Percentiles rank a stretch among this genome's conserved stretches.
These are phyloP conservation scores for Spodoptera frugiperda DNA, from an alignment of 1,140 invertebrate species.

Conservation along the genomic window DNA sequence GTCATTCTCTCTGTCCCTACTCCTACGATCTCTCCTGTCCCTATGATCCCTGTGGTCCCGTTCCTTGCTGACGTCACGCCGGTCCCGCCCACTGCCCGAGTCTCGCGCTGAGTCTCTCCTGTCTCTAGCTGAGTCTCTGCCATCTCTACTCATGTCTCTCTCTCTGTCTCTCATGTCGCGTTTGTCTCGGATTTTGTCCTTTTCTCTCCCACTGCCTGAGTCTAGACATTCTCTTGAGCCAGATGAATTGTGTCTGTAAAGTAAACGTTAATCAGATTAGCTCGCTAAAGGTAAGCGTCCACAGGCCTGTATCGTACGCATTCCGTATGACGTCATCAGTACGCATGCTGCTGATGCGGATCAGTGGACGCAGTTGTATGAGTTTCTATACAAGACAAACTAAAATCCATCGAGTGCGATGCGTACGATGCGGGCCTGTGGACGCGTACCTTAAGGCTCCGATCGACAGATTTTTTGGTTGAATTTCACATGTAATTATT, in stretches of 20 bases:
- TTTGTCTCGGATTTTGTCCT: slow-evolving; percentile 78
- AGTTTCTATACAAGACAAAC: too few species aligned
- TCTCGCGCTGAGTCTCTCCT: slow-evolving; percentile 81
- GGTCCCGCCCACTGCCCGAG: slow-evolving; percentile 79
- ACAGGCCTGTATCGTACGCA: too few species aligned
- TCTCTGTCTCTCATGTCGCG: slow-evolving; percentile 76
- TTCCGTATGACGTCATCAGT: too few species aligned
- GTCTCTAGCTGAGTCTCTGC: slow-evolving; percentile 78
- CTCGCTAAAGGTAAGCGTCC: too few species aligned
- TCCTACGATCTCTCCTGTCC: slow-evolving; percentile 71
- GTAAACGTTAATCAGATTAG: slow-evolving; percentile 9
- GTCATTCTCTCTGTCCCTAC: slow-evolving; percentile 79
- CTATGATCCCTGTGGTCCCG: slow-evolving; percentile 72
- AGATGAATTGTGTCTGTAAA: slow-evolving; percentile 81
- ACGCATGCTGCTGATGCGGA: too few species aligned
- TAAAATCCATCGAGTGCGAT: too few species aligned
- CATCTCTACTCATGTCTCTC: slow-evolving; percentile 84
- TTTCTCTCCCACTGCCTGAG: slow-evolving; percentile 83
- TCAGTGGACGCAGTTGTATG: too few species aligned
- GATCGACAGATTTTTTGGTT: too few species aligned
- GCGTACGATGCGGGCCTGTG: too few species aligned
- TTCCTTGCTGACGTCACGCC: slow-evolving; percentile 76
- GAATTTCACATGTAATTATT: too few species aligned
- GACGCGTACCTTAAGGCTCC: too few species aligned
- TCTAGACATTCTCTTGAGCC: slow-evolving; percentile 84